Percentiles rank a stretch among this genome's conserved stretches.
These are phyloP conservation scores for Antedon mediterranea DNA, from an alignment of 53 echinoderm and acorn worm species.

Conservation along the genomic window DNA sequence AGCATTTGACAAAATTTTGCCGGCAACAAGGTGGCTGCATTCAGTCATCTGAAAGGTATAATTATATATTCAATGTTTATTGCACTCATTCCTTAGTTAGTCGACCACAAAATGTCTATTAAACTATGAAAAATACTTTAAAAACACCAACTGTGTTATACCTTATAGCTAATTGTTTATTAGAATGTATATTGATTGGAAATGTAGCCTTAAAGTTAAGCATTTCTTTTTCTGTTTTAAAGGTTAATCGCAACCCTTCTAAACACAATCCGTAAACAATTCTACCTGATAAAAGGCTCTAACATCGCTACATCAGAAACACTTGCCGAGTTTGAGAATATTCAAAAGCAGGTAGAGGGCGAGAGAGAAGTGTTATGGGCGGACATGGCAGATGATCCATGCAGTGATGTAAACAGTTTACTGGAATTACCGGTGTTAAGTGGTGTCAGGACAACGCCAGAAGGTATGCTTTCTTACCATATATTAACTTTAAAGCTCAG, in stretches of 20 bases:
- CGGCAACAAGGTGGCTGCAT: constrained; percentile 71
- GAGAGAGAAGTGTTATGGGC: constrained; percentile 61
- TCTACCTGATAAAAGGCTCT: constrained; percentile 71
- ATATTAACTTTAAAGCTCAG: no score
- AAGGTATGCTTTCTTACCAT: constrained; percentile 1
- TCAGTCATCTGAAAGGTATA: constrained; percentile 77
- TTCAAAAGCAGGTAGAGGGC: constrained; percentile 74
- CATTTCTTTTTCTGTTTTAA: not conserved
- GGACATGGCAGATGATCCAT: constrained; percentile 6
- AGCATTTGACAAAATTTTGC: constrained; percentile 70
- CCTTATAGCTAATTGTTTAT: no score
- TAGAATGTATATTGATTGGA: no score
- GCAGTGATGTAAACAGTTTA: constrained; percentile 24
- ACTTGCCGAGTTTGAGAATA: constrained; percentile 46
- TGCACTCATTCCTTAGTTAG: no score
- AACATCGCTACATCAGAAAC: constrained; percentile 55
- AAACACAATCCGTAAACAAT: constrained; percentile 53
- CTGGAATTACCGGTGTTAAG: constrained; percentile 40
- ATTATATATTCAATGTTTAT: no score
- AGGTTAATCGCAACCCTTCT: constrained; percentile 61
- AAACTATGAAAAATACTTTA: no score
- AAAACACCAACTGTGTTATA: no score
- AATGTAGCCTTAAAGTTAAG: no score
- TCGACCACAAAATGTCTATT: no score
- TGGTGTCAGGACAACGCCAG: constrained; percentile 34